Evolutionary conservation across 53 echinoderm and acorn worm genomes (phyloP).

Genomic region (Hippasteria phrygiana): DNA sequence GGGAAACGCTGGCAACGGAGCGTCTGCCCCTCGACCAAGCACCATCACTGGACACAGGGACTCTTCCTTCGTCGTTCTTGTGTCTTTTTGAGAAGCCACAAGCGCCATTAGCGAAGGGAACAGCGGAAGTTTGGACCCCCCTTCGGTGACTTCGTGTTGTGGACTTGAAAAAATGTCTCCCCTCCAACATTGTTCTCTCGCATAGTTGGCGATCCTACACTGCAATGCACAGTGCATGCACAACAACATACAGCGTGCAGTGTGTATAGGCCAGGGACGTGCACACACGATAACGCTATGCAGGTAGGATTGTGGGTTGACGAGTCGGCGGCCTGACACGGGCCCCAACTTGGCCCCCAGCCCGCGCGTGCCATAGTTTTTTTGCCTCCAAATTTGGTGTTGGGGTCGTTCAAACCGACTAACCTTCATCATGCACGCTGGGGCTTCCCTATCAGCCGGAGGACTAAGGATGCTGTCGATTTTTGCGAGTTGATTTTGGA

Average conservation of each 20-base stretch:
- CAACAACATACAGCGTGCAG: slow-evolving; percentile 26
- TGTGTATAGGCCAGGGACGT: slow-evolving; percentile 18
- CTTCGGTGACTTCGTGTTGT: slow-evolving; percentile 40
- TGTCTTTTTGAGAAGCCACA: slow-evolving; percentile 8
- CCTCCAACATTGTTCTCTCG: slow-evolving; percentile 68
- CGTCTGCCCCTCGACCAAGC: background rate
- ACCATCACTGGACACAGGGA: background rate
- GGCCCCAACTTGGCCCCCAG: slow-evolving; percentile 49
- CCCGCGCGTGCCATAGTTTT: slow-evolving; percentile 44
- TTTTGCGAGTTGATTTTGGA: background rate
- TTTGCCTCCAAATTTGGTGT: slow-evolving; percentile 78
- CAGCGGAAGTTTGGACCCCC: slow-evolving; percentile 44
- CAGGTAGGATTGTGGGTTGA: background rate
- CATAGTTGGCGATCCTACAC: slow-evolving; percentile 83
- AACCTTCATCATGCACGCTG: background rate
- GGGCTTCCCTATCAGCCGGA: background rate
- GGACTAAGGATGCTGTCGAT: background rate
- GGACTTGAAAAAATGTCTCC: slow-evolving; percentile 44
- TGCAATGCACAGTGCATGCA: slow-evolving; percentile 68
- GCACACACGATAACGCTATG: too few relatives aligned
- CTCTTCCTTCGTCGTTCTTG: background rate
- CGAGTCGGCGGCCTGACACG: slow-evolving; percentile 4
- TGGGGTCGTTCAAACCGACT: slow-evolving; percentile 49
- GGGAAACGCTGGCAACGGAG: slow-evolving; percentile 24
- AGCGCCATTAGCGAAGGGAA: background rate